These are phyloP conservation scores for Porites cylindrica DNA, from an alignment of 92 coral and sea anemone genomes.

Conservation along the genomic window DNA sequence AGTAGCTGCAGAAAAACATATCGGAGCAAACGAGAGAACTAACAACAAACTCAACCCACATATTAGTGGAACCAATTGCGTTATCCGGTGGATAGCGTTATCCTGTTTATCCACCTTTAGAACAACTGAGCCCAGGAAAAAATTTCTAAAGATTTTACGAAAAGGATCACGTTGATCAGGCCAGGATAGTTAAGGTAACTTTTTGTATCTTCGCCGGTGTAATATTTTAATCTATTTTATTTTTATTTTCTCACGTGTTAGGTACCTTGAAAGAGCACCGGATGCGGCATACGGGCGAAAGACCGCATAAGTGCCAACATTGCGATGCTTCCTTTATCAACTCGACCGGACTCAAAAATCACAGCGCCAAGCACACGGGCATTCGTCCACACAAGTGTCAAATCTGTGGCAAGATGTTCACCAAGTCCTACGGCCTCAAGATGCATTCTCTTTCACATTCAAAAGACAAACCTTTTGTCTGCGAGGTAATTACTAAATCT, in stretches of 20 bases:
- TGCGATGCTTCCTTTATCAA: conserved; percentile 72
- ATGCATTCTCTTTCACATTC: conserved; percentile 84
- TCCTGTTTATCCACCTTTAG: too few species aligned
- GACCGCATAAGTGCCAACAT: conserved; percentile 72
- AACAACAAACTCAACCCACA: too few species aligned
- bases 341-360: conserved; percentile 53
- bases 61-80: too few species aligned
- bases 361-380: conserved; percentile 72
- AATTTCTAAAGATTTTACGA: too few species aligned
- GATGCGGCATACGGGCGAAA: conserved; percentile 74
- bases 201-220: not conserved
- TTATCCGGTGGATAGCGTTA: too few species aligned
- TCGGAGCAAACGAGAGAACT: too few species aligned
- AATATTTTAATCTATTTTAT: not conserved
- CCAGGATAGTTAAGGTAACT: not conserved
- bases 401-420: conserved; percentile 69
- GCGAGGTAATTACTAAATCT: conserved; percentile 60
- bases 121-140: too few species aligned
- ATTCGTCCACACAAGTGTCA: conserved; percentile 67
- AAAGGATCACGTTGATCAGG: too few species aligned
- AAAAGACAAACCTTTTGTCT: conserved; percentile 71
- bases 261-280: conserved; percentile 69
- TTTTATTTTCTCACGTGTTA: not conserved
- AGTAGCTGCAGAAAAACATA: too few species aligned
- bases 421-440: conserved; percentile 76